phyloP scores from a whole-genome alignment of 2,113 vertebrate genomes.

The Formicarius rufipectus region DNA sequence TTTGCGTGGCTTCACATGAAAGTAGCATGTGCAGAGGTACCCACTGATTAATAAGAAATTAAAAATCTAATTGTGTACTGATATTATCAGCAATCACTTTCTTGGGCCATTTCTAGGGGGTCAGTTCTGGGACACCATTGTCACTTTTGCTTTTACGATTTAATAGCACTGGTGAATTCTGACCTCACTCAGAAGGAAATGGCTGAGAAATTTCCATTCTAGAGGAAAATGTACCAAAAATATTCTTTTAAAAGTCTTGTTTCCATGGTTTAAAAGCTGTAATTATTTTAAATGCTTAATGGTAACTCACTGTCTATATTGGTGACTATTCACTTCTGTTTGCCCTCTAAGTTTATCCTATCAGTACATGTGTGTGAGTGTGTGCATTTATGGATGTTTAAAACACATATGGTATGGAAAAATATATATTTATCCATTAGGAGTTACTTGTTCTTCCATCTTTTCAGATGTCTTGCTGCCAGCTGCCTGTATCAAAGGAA shows the following conservation, averaged over 20 bases:
- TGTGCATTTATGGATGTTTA: background rate
- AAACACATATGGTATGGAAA: constrained; percentile 6
- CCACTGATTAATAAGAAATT: background rate
- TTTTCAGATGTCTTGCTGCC: background rate
- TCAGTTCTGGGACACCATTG: background rate
- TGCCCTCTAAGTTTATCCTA: background rate
- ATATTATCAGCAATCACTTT: background rate
- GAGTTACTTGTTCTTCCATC: background rate
- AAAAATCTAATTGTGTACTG: background rate
- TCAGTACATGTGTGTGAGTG: background rate
- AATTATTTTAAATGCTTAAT: constrained; percentile 55
- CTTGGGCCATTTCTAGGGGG: background rate
- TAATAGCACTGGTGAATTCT: background rate
- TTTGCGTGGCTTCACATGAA: background rate
- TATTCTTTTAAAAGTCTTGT: background rate
- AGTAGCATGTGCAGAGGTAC: background rate
- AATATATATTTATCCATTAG: constrained; percentile 22
- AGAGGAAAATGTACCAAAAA: background rate
- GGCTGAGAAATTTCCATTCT: background rate
- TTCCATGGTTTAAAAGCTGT: constrained; percentile 24
- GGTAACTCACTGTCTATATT: background rate
- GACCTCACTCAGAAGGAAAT: background rate
- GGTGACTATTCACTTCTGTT: constrained; percentile 3
- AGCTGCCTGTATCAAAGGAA: constrained; percentile 42
- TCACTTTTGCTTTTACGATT: background rate